Evolutionary conservation across 2,113 vertebrate species (phyloP).

Genomic region (Pionites leucogaster): DNA sequence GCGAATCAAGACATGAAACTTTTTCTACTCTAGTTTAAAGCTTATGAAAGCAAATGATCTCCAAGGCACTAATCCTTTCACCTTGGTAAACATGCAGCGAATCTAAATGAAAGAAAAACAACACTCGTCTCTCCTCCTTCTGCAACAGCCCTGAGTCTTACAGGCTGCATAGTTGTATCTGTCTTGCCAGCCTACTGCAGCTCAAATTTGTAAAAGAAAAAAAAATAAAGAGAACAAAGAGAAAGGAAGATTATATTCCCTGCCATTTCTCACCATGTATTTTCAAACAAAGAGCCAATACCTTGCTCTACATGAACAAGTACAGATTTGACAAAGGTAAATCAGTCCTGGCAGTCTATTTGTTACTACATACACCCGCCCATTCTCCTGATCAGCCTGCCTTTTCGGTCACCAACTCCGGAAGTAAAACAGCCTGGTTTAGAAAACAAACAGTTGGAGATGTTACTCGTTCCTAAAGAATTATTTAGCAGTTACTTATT

Average conservation of each 20-base stretch:
- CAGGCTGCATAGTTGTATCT: not conserved
- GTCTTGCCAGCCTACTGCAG: not conserved
- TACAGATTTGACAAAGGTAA: not conserved
- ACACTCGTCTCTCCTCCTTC: not conserved
- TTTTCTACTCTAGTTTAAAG: constrained; percentile 73
- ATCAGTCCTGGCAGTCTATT: not conserved
- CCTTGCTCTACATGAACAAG: not conserved
- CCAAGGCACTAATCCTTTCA: constrained; percentile 73
- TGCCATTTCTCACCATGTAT: not conserved
- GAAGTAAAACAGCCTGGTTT: constrained; percentile 14
- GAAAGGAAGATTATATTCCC: not conserved
- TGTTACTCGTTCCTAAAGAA: not conserved
- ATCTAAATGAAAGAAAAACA: constrained; percentile 64
- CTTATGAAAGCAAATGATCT: constrained; percentile 77
- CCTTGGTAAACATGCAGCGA: constrained; percentile 69
- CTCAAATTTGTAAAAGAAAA: not conserved
- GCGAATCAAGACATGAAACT: constrained; percentile 75
- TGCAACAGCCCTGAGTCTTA: not conserved
- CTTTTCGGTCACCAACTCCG: not conserved
- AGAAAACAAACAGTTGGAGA: constrained; percentile 40
- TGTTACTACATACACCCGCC: not conserved
- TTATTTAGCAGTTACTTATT: constrained; percentile 41
- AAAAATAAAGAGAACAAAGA: not conserved
- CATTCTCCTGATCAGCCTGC: not conserved
- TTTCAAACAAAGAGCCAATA: not conserved